Base-by-base conservation (phyloP, 2,888 invertebrate genomes). In the Hirtodrosophila cameraria region DNA sequence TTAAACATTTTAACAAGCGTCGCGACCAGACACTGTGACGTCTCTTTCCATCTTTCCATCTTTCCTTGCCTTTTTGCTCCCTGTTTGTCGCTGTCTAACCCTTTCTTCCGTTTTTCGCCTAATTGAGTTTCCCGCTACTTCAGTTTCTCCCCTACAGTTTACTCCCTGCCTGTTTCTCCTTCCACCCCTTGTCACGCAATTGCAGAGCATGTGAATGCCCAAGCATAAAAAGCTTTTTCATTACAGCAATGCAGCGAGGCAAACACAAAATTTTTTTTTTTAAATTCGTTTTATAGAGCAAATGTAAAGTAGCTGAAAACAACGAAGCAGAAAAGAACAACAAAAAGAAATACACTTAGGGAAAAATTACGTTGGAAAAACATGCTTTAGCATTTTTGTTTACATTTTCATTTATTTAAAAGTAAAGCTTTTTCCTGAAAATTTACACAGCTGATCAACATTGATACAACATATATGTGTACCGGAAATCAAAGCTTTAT, bases 201-300 rank as follows among this genome's bases (percentile, higher is more conserved):
- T 33, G 48, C 23, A 41, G 38, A 50, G 58, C 60, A 65, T 68
- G 61, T 53, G 59, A 75, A 81, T 77, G 59, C 52, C 57, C 16
- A 38, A 48, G 59, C 62, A 62, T 62, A 64, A 70, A 77, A 83
- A 80, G 63, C 73, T 73, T 86, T 82, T 85, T 73, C 80, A 85
- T 85, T 73, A 73, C 42, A 53, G 11, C 31, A 61, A 63, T 67
- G 75, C 69, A 79, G 54, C 53, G 25, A 55, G 42, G 62, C 52
- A 62, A 62, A 73, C n/a, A n/a, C n/a, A 72, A 61, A 58, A 64
- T 57, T 58, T 49, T 6, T 33, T 57, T 58, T 49, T 6, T 33
- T 59, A 81, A 68, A 78, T 78, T 81, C 59, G 38, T 48, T 53
- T 46, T 45, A n/a, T n/a, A 54, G 18, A 49, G 33, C 49, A 70